Percentiles rank a stretch among this genome's conserved stretches.
phyloP scores from a whole-genome alignment of 2,113 vertebrate genomes.

The Oryzias curvinotus region DNA sequence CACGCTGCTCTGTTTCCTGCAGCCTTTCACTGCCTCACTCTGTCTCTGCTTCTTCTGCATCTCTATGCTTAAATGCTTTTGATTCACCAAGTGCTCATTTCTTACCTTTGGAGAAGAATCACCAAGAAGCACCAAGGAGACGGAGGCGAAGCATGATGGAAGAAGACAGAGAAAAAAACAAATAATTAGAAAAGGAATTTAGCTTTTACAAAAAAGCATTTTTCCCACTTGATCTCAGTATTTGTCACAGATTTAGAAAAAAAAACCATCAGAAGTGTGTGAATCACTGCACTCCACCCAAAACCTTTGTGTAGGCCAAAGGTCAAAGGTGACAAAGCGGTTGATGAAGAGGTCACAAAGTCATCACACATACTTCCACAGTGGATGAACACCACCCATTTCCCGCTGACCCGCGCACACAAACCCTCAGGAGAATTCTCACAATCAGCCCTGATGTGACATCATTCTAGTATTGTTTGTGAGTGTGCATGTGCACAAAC shows the following conservation, averaged over 20 bases:
- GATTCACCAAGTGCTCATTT: conserved; percentile 13
- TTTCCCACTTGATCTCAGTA: too few species aligned
- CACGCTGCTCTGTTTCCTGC: conserved; percentile 12
- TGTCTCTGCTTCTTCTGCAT: conserved; percentile 1
- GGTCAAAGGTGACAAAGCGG: conserved; percentile 39
- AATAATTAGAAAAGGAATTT: conserved; percentile 1
- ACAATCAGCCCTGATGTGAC: conserved; percentile 40
- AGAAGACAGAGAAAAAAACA: conserved; percentile 19
- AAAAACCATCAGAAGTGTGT: conserved; percentile 3
- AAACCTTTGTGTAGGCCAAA: conserved; percentile 7
- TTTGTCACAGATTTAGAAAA: background rate
- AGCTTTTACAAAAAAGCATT: too few species aligned
- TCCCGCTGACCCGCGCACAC: conserved; percentile 44
- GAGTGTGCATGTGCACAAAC: background rate
- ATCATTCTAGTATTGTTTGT: conserved; percentile 24
- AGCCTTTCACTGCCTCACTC: background rate
- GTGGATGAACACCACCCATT: conserved; percentile 27
- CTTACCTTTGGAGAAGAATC: conserved; percentile 56
- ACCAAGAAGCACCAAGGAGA: conserved; percentile 6
- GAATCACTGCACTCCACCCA: background rate
- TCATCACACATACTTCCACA: conserved; percentile 66
- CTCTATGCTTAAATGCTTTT: background rate
- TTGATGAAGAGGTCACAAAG: conserved; percentile 46
- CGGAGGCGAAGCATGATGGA: background rate
- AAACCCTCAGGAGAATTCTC: conserved; percentile 39